Base-by-base conservation (phyloP, 37 sponge, comb jelly and placozoan species). In the Dysidea cf. avara region DNA sequence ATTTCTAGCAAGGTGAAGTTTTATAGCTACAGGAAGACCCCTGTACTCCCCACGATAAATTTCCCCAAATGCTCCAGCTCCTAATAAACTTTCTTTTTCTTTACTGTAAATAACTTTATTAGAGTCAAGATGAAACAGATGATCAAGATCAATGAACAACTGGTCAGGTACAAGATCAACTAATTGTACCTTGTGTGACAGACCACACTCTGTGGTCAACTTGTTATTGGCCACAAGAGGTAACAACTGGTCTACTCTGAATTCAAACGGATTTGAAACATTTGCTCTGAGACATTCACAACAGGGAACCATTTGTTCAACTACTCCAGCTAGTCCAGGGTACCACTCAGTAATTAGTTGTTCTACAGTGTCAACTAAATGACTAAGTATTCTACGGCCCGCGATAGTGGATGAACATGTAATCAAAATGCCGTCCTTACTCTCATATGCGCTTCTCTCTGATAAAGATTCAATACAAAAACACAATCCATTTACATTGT, bases 1-100 rank as follows among this genome's bases (percentile, higher is more conserved):
- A 40, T 65, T 74, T 32, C 49, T 26, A 12, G 59, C 31, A 17
- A 28, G 57, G 54, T 82, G 82, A 43, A 77, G 82, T 72, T 87
- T 87, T 47, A 89, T 84, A 64, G 90, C 90, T 29, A 89, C 90
- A 25, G 74, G n/a, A n/a, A n/a, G n/a, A n/a, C 69, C 80, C 24
- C 64, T 33, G 80, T 53, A 77, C 24, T 49, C 72, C 35, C 92
- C 92, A 34, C 73, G 68, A 43, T 82, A 91, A 24, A 91, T 83
- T 17, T 61, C n/a, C n/a, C n/a, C n/a, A n/a, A n/a, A n/a, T n/a
- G n/a, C n/a, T n/a, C n/a, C n/a, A n/a, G n/a, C n/a, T 70, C 87
- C 92, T 2, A 91, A 81, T 0, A 78, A 50, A 3, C 62, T 70
- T n/a, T 53, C 7, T 2, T 72, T 71, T 28, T 77, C 83, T 40